phyloP scores from a whole-genome alignment of 2,888 invertebrate species.

The Apoda limacodes region DNA sequence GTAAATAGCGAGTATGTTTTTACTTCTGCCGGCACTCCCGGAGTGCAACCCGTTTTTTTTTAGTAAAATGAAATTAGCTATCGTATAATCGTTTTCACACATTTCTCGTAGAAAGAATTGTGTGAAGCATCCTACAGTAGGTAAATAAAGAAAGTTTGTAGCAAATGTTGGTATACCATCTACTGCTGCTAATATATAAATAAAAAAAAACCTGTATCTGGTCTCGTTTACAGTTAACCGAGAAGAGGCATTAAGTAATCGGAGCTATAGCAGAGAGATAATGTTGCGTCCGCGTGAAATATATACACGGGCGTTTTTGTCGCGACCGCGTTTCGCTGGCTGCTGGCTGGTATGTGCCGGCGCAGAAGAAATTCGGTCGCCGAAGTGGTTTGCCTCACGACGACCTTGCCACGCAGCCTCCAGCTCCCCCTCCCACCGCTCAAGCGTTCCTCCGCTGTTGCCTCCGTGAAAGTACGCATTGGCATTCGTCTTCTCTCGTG shows the following conservation, averaged over 20 bases:
- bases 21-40: no score
- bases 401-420: conserved; percentile 56
- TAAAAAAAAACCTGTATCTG: conserved; percentile 59
- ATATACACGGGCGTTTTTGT: conserved; percentile 64
- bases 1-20: no score
- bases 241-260: conserved; percentile 65
- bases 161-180: no score
- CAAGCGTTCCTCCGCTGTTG: conserved; percentile 36
- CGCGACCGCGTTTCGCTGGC: conserved; percentile 60
- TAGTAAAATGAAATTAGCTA: no score
- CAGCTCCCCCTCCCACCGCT: no score
- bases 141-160: no score
- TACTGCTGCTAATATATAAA: no score
- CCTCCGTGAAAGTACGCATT: conserved; percentile 62
- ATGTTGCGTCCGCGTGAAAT: conserved; percentile 69
- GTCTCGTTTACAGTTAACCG: conserved; percentile 63
- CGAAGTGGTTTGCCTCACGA: conserved; percentile 62
- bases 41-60: no score
- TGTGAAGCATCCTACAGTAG: no score
- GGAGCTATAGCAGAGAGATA: conserved; percentile 62
- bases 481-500: conserved; percentile 25
- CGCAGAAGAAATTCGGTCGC: conserved; percentile 59
- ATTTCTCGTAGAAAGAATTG: no score
- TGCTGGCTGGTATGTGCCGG: conserved; percentile 35
- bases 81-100: no score